These are phyloP conservation scores for Montipora capricornis DNA, from an alignment of 64 coral and sea anemone species.

Conservation along the genomic window DNA sequence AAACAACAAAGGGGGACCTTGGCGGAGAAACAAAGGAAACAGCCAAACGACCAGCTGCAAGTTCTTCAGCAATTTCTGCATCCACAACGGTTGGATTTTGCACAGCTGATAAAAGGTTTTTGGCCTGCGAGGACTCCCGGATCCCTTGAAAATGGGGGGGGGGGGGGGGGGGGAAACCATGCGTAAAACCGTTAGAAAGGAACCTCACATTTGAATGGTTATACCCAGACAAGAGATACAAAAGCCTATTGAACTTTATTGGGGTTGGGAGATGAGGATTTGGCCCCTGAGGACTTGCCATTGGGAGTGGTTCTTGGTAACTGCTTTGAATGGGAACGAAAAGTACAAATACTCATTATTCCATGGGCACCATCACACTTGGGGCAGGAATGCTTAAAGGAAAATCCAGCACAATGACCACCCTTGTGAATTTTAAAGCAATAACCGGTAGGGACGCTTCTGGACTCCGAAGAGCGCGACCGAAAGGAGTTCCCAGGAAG, in stretches of 20 bases:
- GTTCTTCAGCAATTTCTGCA: background rate
- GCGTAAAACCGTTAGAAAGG: background rate
- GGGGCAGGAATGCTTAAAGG: constrained; percentile 38
- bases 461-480: background rate
- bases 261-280: constrained; percentile 37
- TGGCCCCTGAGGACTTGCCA: background rate
- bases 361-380: background rate
- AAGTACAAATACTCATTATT: background rate
- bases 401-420: background rate
- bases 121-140: background rate
- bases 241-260: constrained; percentile 7
- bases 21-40: background rate
- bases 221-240: constrained; percentile 19
- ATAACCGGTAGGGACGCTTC: background rate
- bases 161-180: background rate
- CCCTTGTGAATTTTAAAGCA: constrained; percentile 52
- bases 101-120: constrained; percentile 6
- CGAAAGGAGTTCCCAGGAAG: background rate
- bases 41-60: background rate
- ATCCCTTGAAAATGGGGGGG: background rate
- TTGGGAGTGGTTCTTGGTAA: background rate
- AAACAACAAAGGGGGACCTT: constrained; percentile 9
- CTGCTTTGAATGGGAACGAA: constrained; percentile 5
- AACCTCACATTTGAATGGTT: background rate
- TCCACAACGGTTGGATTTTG: background rate